These are phyloP conservation scores for Drosophila carrolli DNA, from an alignment of 1,140 invertebrate species.

Conservation along the genomic window DNA sequence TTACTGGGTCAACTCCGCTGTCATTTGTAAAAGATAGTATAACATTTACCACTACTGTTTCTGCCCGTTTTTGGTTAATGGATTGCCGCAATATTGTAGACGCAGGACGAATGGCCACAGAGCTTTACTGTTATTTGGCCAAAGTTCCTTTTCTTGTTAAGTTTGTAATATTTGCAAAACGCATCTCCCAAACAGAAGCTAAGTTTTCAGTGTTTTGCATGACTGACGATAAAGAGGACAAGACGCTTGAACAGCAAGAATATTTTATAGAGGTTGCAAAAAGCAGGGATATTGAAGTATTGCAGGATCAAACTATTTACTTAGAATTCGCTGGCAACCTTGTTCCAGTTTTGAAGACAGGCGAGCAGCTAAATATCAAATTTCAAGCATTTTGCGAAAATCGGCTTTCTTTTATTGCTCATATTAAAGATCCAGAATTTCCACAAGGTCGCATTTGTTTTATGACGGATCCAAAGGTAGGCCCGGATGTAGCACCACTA, in stretches of 20 bases:
- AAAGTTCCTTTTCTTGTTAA: constrained; percentile 99
- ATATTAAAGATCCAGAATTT: constrained; percentile 92
- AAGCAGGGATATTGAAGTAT: constrained; percentile 97
- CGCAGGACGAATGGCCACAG: constrained; percentile 99
- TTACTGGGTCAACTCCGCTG: constrained; percentile 98
- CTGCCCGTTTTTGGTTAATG: constrained; percentile 99
- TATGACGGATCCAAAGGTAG: constrained; percentile 96
- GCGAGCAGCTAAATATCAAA: constrained; percentile 96
- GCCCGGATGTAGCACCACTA: constrained; percentile 95
- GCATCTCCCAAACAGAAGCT: constrained; percentile 95
- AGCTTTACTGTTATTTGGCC: constrained; percentile 95
- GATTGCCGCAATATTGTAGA: constrained; percentile 98
- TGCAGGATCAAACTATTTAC: constrained; percentile 97
- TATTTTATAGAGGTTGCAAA: constrained; percentile 98
- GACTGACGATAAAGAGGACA: constrained; percentile 99
- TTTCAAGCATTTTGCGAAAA: constrained; percentile 99
- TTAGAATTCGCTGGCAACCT: constrained; percentile 99
- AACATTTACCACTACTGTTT: constrained; percentile 99
- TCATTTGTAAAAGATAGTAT: constrained; percentile 99
- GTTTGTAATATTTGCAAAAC: constrained; percentile 97
- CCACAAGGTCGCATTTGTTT: constrained; percentile 96
- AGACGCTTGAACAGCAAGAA: constrained; percentile 98
- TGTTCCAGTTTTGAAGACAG: constrained; percentile 98
- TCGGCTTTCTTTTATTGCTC: constrained; percentile 95
- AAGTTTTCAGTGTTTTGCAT: constrained; percentile 98